phyloP scores from a whole-genome alignment of 1,140 invertebrate species.

The Drosophila melanica region DNA sequence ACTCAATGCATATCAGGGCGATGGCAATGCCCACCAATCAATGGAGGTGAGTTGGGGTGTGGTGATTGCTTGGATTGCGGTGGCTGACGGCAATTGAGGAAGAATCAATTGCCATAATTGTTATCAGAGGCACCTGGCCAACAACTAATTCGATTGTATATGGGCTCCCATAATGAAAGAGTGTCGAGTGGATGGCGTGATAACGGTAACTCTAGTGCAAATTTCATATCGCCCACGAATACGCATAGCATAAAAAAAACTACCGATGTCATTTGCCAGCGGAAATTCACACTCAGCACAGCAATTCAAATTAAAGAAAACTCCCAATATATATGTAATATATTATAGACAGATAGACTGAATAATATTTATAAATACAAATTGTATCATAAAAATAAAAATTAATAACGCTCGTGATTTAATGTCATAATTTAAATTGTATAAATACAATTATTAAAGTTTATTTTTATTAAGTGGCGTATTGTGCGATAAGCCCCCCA shows the following conservation, averaged over 20 bases:
- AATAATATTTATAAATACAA: slow-evolving; percentile 19
- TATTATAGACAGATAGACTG: not conserved
- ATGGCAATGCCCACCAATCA: slow-evolving; percentile 67
- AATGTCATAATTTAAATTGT: slow-evolving; percentile 77
- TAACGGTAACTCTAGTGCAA: slow-evolving; percentile 29
- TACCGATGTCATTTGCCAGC: slow-evolving; percentile 12
- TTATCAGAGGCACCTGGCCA: slow-evolving; percentile 44
- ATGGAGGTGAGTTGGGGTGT: slow-evolving; percentile 11
- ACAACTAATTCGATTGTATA: slow-evolving; percentile 55
- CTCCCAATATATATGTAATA: too few relatives aligned
- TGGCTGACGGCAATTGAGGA: slow-evolving; percentile 44
- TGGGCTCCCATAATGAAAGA: slow-evolving; percentile 22
- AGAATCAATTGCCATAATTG: slow-evolving; percentile 49
- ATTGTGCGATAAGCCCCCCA: slow-evolving; percentile 58
- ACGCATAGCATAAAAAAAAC: not conserved
- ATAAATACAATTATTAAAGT: slow-evolving; percentile 76
- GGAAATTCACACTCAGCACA: slow-evolving; percentile 62
- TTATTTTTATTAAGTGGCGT: slow-evolving; percentile 81
- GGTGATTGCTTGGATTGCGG: too few relatives aligned
- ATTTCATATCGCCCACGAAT: not conserved
- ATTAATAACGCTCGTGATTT: slow-evolving; percentile 39
- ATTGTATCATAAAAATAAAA: slow-evolving; percentile 13
- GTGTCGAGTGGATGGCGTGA: slow-evolving; percentile 49
- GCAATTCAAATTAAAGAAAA: slow-evolving; percentile 30
- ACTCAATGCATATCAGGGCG: slow-evolving; percentile 30